These are phyloP conservation scores for Carpatolechia fugitivella DNA, from an alignment of 2,888 invertebrate species.

Conservation along the genomic window DNA sequence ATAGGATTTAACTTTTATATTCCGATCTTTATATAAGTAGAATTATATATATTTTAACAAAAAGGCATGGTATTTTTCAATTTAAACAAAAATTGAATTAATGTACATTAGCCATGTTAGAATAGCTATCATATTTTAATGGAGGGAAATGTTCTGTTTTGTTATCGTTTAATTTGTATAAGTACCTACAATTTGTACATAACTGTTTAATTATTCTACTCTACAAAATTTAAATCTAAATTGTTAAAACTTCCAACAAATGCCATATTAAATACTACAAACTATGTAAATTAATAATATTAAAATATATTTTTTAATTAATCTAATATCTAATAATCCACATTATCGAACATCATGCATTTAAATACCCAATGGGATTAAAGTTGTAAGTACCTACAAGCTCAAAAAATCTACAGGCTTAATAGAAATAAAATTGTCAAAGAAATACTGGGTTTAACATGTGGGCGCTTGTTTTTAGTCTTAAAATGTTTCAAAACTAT, in stretches of 20 bases:
- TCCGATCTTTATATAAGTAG: too few species aligned
- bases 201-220: background rate
- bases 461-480: background rate
- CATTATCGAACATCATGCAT: background rate
- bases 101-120: background rate
- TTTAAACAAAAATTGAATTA: too few species aligned
- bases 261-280: conserved; percentile 1
- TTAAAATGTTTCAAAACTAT: background rate
- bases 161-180: background rate
- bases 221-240: background rate
- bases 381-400: background rate
- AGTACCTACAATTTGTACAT: background rate
- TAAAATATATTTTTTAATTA: too few species aligned
- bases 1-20: too few species aligned
- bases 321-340: too few species aligned
- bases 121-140: background rate
- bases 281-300: too few species aligned
- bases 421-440: background rate
- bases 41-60: too few species aligned
- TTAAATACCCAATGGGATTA: background rate
- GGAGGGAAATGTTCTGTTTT: background rate
- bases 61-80: too few species aligned
- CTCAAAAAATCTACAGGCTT: background rate
- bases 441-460: background rate
- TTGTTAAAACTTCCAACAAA: conserved; percentile 8